Conservation (phyloP, 2,797 vertebrate species). For the Manis javanica region DNA sequence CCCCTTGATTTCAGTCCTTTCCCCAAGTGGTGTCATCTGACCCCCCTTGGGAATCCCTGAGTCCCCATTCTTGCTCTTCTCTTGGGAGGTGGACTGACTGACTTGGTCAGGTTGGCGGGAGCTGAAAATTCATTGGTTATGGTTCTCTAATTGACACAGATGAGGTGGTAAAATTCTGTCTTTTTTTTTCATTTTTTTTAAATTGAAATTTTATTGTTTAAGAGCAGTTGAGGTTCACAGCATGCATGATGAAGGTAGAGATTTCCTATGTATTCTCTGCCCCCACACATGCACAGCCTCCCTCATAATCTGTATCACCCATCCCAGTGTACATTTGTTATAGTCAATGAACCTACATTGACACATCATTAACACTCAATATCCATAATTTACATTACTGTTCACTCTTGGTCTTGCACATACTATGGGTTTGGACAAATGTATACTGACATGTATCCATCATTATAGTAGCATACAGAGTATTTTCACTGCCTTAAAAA, state of each 20-base stretch:
- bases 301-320: neutral
- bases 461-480: neutral
- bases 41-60: neutral
- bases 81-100: neutral
- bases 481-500: neutral
- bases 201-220: neutral
- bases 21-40: neutral
- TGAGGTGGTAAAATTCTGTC: neutral
- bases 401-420: neutral
- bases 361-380: neutral
- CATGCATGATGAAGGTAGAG: neutral
- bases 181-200: neutral
- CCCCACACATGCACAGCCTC: neutral
- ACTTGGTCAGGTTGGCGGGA: neutral
- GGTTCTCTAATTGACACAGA: neutral
- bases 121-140: neutral
- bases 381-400: neutral
- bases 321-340: neutral
- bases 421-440: neutral
- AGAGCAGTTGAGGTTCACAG: neutral
- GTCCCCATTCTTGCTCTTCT: neutral
- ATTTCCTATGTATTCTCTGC: neutral
- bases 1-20: neutral
- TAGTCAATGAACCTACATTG: neutral
- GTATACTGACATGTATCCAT: neutral